A percentile compares a stretch with the other conserved stretches of the same genome.
These are phyloP conservation scores for Xyrauchen texanus DNA, from an alignment of 2,113 vertebrate genomes.

Conservation along the genomic window DNA sequence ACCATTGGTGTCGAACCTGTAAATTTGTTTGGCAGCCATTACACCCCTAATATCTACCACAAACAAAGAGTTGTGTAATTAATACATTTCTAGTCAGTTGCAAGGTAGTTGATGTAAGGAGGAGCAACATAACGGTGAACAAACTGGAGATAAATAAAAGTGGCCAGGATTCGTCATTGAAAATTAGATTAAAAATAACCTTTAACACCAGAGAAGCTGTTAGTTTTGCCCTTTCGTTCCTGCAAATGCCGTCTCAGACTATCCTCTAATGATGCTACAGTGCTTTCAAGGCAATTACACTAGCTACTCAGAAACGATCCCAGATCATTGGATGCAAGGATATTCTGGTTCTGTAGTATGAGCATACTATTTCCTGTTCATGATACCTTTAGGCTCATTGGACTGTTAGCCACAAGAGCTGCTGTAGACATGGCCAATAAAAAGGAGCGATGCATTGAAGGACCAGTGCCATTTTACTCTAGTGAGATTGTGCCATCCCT, in stretches of 20 bases:
- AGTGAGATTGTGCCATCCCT: not conserved
- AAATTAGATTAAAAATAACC: conserved; percentile 86
- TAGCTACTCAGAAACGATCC: conserved; percentile 73
- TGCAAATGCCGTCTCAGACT: conserved; percentile 77
- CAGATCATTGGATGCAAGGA: conserved; percentile 64
- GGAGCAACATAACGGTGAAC: conserved; percentile 55
- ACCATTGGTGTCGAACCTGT: no score
- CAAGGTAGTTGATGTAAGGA: conserved; percentile 43
- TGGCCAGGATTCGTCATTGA: conserved; percentile 67
- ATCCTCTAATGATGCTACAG: conserved; percentile 77
- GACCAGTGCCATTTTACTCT: not conserved
- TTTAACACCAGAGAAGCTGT: conserved; percentile 76
- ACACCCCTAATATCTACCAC: conserved; percentile 43
- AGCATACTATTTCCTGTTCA: conserved; percentile 21
- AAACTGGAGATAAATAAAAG: conserved; percentile 43
- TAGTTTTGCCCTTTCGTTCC: conserved; percentile 79
- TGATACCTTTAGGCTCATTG: conserved; percentile 50
- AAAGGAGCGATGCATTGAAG: not conserved
- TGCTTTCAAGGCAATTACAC: conserved; percentile 78
- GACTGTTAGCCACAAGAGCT: conserved; percentile 21
- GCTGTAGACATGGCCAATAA: not conserved
- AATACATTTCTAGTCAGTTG: conserved; percentile 46
- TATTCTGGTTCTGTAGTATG: conserved; percentile 12
- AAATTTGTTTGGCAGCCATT: no score
- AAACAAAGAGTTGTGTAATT: conserved; percentile 67